These are phyloP conservation scores for Drosophila watanabei DNA, from an alignment of 1,140 invertebrate species.

Conservation along the genomic window DNA sequence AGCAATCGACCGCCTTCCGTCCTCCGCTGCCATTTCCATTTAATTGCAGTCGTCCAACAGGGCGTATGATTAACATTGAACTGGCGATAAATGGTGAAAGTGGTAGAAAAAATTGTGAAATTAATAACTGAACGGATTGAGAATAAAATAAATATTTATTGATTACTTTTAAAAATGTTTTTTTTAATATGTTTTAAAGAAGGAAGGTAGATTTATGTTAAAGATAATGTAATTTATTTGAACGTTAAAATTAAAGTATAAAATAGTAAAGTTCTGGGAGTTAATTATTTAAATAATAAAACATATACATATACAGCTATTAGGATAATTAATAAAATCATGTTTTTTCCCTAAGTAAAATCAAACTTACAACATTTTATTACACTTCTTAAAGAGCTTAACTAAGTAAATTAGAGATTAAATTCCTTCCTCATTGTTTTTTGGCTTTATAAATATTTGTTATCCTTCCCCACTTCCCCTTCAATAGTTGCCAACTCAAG, in stretches of 20 bases:
- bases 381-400: background rate
- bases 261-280: too few species aligned
- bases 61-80: conserved; percentile 70
- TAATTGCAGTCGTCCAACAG: conserved; percentile 66
- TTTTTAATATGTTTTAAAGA: background rate
- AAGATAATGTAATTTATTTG: background rate
- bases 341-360: background rate
- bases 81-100: background rate
- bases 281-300: too few species aligned
- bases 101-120: background rate
- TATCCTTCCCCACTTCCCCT: background rate
- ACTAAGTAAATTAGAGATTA: background rate
- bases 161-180: background rate
- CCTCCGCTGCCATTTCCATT: conserved; percentile 7
- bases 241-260: background rate
- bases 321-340: background rate
- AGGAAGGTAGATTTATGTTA: background rate
- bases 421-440: background rate
- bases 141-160: conserved; percentile 7
- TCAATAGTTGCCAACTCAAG: background rate
- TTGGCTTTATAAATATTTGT: background rate
- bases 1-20: conserved; percentile 38
- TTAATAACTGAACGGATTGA: background rate
- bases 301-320: background rate
- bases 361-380: background rate